Evolutionary conservation across 2,888 invertebrate genomes (phyloP).

Genomic region (Coelinius sp.): DNA sequence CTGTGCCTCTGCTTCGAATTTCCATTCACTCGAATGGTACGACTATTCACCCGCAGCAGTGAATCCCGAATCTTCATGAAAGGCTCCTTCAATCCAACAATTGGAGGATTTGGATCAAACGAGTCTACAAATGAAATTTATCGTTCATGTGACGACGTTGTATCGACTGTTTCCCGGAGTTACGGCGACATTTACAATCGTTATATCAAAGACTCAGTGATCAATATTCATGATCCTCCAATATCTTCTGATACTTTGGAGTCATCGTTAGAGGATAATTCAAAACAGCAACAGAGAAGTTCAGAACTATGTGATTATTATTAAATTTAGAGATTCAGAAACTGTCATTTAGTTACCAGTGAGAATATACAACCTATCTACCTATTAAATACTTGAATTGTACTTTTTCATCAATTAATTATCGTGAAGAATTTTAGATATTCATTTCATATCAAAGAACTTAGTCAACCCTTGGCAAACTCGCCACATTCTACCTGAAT

Average conservation of each 20-base stretch:
- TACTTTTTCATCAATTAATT: not conserved
- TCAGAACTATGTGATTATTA: not conserved
- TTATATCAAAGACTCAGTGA: slow-evolving; percentile 33
- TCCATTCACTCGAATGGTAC: slow-evolving; percentile 59
- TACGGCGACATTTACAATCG: slow-evolving; percentile 40
- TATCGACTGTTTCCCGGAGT: slow-evolving; percentile 43
- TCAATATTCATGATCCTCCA: slow-evolving; percentile 11
- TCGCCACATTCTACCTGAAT: no score
- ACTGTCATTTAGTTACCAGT: not conserved
- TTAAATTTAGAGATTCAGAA: not conserved
- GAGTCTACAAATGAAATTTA: slow-evolving; percentile 52
- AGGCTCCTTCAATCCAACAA: slow-evolving; percentile 25
- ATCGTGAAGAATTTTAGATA: not conserved
- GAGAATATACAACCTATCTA: slow-evolving; percentile 27
- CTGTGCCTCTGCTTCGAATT: slow-evolving; percentile 62
- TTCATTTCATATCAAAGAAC: not conserved
- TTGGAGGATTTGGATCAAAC: slow-evolving; percentile 44
- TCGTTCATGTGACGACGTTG: slow-evolving; percentile 50
- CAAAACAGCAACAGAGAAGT: not conserved
- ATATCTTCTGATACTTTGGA: not conserved
- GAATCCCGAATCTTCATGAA: not conserved
- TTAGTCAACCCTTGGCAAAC: no score
- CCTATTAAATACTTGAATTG: not conserved
- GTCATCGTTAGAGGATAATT: not conserved
- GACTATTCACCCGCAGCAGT: slow-evolving; percentile 27